These are phyloP conservation scores for Lamprologus speciosus DNA, from an alignment of 2,113 vertebrate genomes.

Conservation along the genomic window DNA sequence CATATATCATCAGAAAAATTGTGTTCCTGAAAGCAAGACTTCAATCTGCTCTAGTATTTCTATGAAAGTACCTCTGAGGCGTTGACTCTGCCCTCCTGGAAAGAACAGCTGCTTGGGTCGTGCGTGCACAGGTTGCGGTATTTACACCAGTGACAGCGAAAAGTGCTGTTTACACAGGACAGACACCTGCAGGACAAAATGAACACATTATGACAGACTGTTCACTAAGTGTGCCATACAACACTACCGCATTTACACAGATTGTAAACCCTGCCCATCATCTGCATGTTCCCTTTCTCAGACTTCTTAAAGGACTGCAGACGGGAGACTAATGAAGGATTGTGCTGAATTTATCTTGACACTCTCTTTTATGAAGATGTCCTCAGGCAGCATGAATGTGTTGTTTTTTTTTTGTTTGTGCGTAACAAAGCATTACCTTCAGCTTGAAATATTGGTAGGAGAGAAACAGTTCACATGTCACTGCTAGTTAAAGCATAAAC, in stretches of 20 bases:
- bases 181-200: constrained; percentile 77
- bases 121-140: constrained; percentile 94
- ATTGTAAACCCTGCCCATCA: neutral
- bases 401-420: neutral
- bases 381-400: neutral
- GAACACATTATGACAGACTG: neutral
- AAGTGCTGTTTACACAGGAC: constrained; percentile 91
- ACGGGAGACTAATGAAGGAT: neutral
- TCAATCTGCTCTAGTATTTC: neutral
- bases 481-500: neutral
- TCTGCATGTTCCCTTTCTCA: neutral
- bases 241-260: neutral
- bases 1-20: neutral
- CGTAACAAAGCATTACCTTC: neutral
- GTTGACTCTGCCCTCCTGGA: constrained; percentile 92
- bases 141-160: constrained; percentile 97
- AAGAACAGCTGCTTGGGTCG: constrained; percentile 90
- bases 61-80: constrained; percentile 78
- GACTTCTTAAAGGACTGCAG: neutral
- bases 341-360: neutral
- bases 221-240: neutral
- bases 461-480: neutral
- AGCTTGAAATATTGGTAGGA: neutral
- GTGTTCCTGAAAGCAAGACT: neutral
- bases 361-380: neutral